Evolutionary conservation across 2,113 vertebrate genomes (phyloP).

Genomic region (Picathartes gymnocephalus): DNA sequence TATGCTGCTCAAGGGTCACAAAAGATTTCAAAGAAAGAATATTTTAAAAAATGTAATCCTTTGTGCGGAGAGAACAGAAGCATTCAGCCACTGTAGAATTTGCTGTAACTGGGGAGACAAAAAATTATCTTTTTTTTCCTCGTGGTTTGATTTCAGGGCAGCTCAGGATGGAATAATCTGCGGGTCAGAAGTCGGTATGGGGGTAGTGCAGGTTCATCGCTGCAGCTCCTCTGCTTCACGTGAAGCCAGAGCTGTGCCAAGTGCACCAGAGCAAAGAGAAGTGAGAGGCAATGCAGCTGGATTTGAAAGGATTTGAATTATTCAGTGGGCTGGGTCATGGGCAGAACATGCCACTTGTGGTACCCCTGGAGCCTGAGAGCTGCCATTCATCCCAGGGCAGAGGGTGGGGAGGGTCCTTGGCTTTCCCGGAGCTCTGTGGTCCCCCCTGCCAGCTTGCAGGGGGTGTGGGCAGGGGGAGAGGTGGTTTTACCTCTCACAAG

Average conservation of each 20-base stretch:
- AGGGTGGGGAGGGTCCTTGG: neutral
- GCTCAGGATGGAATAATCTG: neutral
- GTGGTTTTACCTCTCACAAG: neutral
- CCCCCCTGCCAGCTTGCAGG: neutral
- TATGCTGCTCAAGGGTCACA: neutral
- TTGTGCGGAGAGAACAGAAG: neutral
- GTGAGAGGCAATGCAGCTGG: neutral
- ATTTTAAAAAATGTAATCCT: neutral
- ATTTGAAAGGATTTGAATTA: neutral
- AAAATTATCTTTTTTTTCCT: neutral
- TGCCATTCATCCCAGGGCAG: neutral
- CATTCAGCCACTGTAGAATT: neutral
- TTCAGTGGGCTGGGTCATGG: neutral
- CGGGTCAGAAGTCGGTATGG: fast-evolving
- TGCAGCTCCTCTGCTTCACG: neutral
- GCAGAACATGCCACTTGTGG: neutral
- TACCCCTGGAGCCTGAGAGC: neutral
- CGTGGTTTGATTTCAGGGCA: neutral
- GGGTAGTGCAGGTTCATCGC: neutral
- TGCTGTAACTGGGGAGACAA: neutral
- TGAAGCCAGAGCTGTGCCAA: neutral
- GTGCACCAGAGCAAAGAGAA: neutral
- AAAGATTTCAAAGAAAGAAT: constrained; percentile 40
- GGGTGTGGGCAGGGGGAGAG: neutral
- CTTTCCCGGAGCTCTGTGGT: fast-evolving